These are phyloP conservation scores for Tenrec ecaudatus DNA, from an alignment of 2,113 vertebrate genomes.

Conservation along the genomic window DNA sequence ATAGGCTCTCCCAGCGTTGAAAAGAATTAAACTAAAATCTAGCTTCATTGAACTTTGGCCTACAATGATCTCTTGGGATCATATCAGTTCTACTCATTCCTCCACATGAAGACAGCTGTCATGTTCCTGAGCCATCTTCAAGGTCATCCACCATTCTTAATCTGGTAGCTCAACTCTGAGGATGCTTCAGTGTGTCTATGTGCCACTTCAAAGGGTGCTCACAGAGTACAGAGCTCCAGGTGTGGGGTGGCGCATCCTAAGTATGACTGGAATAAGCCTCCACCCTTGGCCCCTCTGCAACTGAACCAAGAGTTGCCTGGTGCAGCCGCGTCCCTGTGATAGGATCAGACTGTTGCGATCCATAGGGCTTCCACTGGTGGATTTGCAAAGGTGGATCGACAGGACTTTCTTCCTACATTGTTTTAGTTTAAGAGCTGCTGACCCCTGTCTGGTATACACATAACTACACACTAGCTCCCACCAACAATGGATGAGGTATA, in stretches of 20 bases:
- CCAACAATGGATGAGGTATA: not conserved
- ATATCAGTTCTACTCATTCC: not conserved
- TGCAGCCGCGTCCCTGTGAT: no score
- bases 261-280: no score
- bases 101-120: not conserved
- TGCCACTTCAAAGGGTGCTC: no score
- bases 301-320: no score
- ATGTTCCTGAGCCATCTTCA: no score
- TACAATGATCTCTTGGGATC: not conserved
- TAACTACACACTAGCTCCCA: not conserved
- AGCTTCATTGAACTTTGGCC: constrained; percentile 2
- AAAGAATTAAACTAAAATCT: constrained; percentile 32
- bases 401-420: not conserved
- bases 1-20: no score
- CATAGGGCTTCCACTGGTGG: not conserved
- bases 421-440: not conserved
- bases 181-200: no score
- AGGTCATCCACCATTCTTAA: no score
- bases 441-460: not conserved
- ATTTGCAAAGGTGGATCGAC: not conserved
- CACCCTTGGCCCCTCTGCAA: no score
- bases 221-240: no score
- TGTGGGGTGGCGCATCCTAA: no score
- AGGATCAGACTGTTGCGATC: not conserved
- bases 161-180: no score